Conservation (phyloP, 1,140 invertebrate species). For the Aethina tumida region DNA sequence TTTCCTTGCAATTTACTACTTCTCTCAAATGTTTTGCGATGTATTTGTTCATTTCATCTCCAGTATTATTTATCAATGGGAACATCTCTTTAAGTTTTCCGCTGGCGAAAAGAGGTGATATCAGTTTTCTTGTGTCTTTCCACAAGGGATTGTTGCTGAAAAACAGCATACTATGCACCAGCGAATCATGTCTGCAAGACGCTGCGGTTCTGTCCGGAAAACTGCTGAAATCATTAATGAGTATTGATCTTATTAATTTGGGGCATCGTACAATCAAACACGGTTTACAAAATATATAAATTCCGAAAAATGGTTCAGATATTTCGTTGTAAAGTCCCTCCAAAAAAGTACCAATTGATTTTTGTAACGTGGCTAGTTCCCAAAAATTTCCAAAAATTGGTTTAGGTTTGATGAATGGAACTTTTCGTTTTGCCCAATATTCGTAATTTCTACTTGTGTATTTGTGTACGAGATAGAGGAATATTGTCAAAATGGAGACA, state of each 20-base stretch:
- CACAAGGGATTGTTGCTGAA: slow-evolving; percentile 28
- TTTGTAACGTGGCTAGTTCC: slow-evolving; percentile 17
- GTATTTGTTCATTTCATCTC: slow-evolving; percentile 17
- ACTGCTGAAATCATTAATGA: slow-evolving; percentile 45
- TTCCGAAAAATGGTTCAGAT: slow-evolving; percentile 26
- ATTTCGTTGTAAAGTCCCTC: slow-evolving; percentile 24
- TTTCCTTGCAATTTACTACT: slow-evolving; percentile 28
- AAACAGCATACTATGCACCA: slow-evolving; percentile 31
- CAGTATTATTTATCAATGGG: slow-evolving; percentile 26
- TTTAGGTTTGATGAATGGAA: slow-evolving; percentile 29
- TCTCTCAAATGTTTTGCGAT: slow-evolving; percentile 14
- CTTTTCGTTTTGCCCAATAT: slow-evolving; percentile 40
- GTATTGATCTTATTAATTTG: slow-evolving; percentile 43
- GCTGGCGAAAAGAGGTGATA: slow-evolving; percentile 34
- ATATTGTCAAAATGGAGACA: not conserved
- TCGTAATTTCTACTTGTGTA: slow-evolving; percentile 25
- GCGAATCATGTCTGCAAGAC: slow-evolving; percentile 38
- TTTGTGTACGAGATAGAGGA: slow-evolving; percentile 2
- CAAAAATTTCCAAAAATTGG: slow-evolving; percentile 33
- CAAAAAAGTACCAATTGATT: slow-evolving; percentile 17
- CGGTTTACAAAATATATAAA: slow-evolving; percentile 29
- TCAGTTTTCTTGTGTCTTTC: slow-evolving; percentile 33
- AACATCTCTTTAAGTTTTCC: slow-evolving; percentile 38
- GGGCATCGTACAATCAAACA: slow-evolving; percentile 37
- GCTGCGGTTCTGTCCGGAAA: slow-evolving; percentile 37